Evolutionary conservation across 2,888 invertebrate species (phyloP), one percentile per base, ranked within the genome.

Genomic region (Leptinotarsa rubiginosa): DNA sequence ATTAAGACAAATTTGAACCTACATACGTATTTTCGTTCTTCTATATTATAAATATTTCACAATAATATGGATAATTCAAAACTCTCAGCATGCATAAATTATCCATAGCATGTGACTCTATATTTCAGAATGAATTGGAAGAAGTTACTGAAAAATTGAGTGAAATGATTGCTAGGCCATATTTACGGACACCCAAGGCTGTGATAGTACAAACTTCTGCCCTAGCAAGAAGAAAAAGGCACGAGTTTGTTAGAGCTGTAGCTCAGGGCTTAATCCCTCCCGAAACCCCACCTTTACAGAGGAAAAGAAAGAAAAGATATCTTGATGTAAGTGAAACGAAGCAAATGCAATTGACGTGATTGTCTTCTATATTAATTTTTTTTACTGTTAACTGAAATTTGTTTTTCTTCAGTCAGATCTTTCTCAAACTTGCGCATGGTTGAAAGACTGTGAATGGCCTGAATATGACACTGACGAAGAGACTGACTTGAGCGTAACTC

Each of bases 81-180:
- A 22, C 22, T 22, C 22, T 41, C 2, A 2, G 5, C 0, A 41
- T 49, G 41, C n/a, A 52, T 56, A 54, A 16, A 70, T 49, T 20
- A 16, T 47, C 25, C 25, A 31, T 22, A 20, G 52, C 50, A n/a
- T 54, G 31, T 22, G 50, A 52, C 18, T 59, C 15, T 65, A 71
- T 74, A 62, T 82, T 84, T 64, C 84, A 92, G 92, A 92, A 92
- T 79, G 92, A 93, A 85, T 85, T 92, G 64, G 92, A 92, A 85
- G 91, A 92, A 83, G 90, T 90, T 18, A 92, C 92, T 1, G 92
- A 92, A 84, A 91, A 90, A 77, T 85, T 93, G 64, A 92, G 92
- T 18, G 92, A 92, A 84, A 91, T 92, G 90, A 90, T 92, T 25
- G 91, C 92, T 12, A 87, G 92, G 20, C 90, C 91, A 1, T 92